Evolutionary conservation across 1,140 invertebrate species (phyloP), one percentile per base, ranked within the genome.

Genomic region (Musca vetustissima): DNA sequence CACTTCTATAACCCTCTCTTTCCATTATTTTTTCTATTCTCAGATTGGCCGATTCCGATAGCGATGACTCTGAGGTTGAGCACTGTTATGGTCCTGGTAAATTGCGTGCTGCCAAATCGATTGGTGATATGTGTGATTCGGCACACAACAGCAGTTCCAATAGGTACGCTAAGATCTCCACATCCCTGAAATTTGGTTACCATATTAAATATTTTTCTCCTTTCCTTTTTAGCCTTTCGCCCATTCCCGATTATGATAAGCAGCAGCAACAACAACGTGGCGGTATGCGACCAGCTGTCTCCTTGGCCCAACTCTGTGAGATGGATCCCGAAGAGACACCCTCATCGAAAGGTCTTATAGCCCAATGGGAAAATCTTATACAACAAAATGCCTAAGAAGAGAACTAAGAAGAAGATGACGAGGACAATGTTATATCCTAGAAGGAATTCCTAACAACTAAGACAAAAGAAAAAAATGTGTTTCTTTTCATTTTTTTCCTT

Each of bases 341-440:
- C 15, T 87, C 86, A 66, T 87, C 86, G 48, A 86, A 86, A 43
- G 83, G 86, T 55, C 83, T 88, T 22, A 88, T 88, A 69, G 86
- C 86, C 28, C 84, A 87, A 76, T 88, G 86, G 86, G 87, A 88
- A 79, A 87, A 83, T 14, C 83, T 87, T 52, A 88, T 88, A 71
- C 86, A 87, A 71, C 84, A 87, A 78, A 87, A 88, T 69, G 68
- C 68, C 14, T 61, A 61, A 61, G 24, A 21, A 3, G 1, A 43
- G 11, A 43, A 13, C 36, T 4, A 28, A 28, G 28, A 8, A 4
- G 28, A 28, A 4, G 36, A 43, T 2, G 11, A 7, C 6, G 36
- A 6, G 13, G 36, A 43, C 36, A 43, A 43, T 43, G 36, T 43
- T 43, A 43, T 9, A 43, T 43, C 36, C 36, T 43, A 43, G 36